Evolutionary conservation across 2,888 invertebrate species (phyloP).

Genomic region (Ctenicera cuprea): DNA sequence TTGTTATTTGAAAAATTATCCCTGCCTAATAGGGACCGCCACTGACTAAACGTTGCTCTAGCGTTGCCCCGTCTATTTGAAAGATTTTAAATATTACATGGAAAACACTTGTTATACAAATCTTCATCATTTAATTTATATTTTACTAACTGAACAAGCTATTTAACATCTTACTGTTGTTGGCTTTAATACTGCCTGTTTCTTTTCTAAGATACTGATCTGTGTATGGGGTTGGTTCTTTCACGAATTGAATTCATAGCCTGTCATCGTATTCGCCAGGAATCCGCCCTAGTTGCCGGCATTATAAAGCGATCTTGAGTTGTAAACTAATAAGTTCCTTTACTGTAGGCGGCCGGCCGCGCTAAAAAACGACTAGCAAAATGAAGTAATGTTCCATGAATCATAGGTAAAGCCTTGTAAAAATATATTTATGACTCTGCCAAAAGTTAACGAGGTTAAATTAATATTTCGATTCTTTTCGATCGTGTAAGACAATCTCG

Average conservation of each 20-base stretch:
- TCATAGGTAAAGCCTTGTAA: constrained; percentile 51
- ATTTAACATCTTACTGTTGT: background rate
- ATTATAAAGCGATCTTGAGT: constrained; percentile 40
- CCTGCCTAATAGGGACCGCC: too few relatives aligned
- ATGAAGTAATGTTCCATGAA: constrained; percentile 47
- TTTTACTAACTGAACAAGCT: background rate
- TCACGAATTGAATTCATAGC: constrained; percentile 48
- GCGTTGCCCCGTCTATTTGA: too few relatives aligned
- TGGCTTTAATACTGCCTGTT: background rate
- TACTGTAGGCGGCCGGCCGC: constrained; percentile 38
- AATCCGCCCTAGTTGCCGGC: constrained; percentile 45
- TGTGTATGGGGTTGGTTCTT: constrained; percentile 36
- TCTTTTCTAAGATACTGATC: constrained; percentile 27
- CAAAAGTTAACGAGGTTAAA: constrained; percentile 60
- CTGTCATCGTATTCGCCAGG: constrained; percentile 47
- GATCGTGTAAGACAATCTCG: constrained; percentile 42
- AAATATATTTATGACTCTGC: constrained; percentile 58
- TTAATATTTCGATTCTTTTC: constrained; percentile 59
- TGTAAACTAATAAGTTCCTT: constrained; percentile 48
- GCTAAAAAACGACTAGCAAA: constrained; percentile 34
- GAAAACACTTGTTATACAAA: too few relatives aligned
- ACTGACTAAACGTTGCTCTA: too few relatives aligned
- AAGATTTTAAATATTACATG: too few relatives aligned
- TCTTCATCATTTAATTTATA: background rate
- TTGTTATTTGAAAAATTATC: too few relatives aligned